Base-by-base conservation (phyloP, 1,140 invertebrate species). In the Ectropis grisescens region DNA sequence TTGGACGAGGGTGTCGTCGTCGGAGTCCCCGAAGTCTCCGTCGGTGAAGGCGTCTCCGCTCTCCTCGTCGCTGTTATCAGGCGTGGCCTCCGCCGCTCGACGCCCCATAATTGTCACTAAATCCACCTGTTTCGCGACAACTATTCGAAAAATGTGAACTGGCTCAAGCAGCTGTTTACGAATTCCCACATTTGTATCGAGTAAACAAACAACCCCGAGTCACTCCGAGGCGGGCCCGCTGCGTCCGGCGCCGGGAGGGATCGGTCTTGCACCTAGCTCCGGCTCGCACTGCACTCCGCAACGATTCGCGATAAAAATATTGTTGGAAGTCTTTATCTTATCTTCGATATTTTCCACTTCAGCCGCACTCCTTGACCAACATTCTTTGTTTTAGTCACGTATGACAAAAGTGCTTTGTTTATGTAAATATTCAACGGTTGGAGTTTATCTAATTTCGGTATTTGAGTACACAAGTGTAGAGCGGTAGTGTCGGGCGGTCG, bases 11-110 rank as follows among this genome's bases (percentile, higher is more conserved):
- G 54, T 49, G 27, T 81, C 81, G 26, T 80, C 76, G 3, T 74
- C 81, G 0, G 66, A 67, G 41, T 67, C 75, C 15, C 58, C 75
- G 13, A 82, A 80, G 45, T 83, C 79, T 2, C 64, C 79, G 27
- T 82, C 79, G 11, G 79, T 82, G 53, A 82, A 82, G 2, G 68
- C 74, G 7, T 70, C 69, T 6, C 75, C 79, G 35, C 67, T 72
- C 35, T 79, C 75, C 11, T 71, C 70, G n/a, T 74, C 72, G 28
- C 58, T 76, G 34, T 68, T 76, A 24, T 71, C 61, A 11, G 68
- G 56, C 13, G 64, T 68, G 11, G 58, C 58, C 32, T 59, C 46
- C 38, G 69, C 54, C n/a, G 57, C 57, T 28, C 45, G 44, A 11
- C 58, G 53, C 13, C 60, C 67, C 71, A 79, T 76, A 31, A 39